Percentiles rank a stretch among this genome's conserved stretches.
phyloP scores from a whole-genome alignment of 1,140 invertebrate genomes.

The Trichomalopsis sarcophagae region DNA sequence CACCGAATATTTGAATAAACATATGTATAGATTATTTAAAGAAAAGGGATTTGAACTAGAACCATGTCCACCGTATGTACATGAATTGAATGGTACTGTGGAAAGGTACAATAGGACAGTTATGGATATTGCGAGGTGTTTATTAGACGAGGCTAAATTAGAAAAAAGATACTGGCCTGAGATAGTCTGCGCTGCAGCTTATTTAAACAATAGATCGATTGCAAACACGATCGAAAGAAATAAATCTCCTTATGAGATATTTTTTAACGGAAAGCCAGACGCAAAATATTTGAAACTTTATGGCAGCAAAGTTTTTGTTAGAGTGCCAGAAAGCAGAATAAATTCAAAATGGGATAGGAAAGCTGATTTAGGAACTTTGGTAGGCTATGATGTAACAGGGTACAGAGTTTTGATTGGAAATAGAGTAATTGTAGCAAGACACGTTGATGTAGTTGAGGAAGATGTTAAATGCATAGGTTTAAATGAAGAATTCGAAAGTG shows the following conservation, averaged over 20 bases:
- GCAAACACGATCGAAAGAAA: constrained; percentile 65
- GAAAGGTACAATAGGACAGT: constrained; percentile 65
- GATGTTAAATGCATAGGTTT: constrained; percentile 1
- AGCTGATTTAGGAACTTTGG: constrained; percentile 53
- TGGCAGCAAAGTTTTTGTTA: constrained; percentile 3
- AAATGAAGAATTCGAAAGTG: background rate
- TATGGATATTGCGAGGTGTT: constrained; percentile 55
- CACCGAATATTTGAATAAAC: constrained; percentile 63
- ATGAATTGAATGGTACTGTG: constrained; percentile 67
- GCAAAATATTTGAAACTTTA: constrained; percentile 57
- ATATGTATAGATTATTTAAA: constrained; percentile 48
- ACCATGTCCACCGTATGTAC: constrained; percentile 66
- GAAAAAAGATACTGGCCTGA: constrained; percentile 64
- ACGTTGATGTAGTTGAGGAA: background rate
- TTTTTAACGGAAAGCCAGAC: constrained; percentile 63
- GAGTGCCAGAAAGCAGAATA: constrained; percentile 53
- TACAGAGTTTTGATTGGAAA: constrained; percentile 49
- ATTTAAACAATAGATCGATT: constrained; percentile 61
- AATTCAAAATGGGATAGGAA: constrained; percentile 56
- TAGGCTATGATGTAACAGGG: constrained; percentile 53
- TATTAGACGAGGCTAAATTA: constrained; percentile 58
- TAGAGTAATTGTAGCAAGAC: constrained; percentile 9
- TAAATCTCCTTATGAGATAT: constrained; percentile 67
- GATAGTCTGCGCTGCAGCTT: constrained; percentile 56
- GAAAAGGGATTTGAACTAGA: constrained; percentile 62